Percentiles rank a stretch among this genome's conserved stretches.
These are phyloP conservation scores for Griposia aprilina DNA, from an alignment of 2,888 invertebrate species.

Conservation along the genomic window DNA sequence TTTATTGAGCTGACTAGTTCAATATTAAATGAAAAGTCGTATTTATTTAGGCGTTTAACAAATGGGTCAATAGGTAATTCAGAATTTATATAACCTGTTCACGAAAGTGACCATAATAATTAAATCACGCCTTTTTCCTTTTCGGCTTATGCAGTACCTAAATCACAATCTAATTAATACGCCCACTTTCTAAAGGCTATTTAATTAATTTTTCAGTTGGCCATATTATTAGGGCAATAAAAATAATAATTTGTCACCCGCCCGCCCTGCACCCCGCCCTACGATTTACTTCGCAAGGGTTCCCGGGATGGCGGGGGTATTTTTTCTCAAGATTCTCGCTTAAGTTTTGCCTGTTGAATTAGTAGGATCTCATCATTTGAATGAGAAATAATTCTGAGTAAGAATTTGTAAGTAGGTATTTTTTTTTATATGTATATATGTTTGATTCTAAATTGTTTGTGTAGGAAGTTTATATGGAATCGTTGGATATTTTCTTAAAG, in stretches of 20 bases:
- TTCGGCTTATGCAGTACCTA: background rate
- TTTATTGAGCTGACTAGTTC: background rate
- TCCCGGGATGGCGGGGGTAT: slow-evolving; percentile 29
- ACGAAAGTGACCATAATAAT: background rate
- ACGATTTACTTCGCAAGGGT: slow-evolving; percentile 70
- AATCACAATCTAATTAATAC: background rate
- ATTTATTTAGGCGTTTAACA: background rate
- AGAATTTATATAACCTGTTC: background rate
- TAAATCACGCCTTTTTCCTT: background rate
- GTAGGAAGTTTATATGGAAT: no score
- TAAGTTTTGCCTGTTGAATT: slow-evolving; percentile 48
- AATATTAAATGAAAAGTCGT: background rate
- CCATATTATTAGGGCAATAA: slow-evolving; percentile 79
- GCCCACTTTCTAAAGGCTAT: slow-evolving; percentile 40
- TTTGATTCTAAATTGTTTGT: no score
- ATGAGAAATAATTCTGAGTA: slow-evolving; percentile 27
- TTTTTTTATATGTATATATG: background rate
- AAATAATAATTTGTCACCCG: slow-evolving; percentile 81
- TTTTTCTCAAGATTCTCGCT: slow-evolving; percentile 48
- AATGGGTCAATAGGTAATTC: background rate
- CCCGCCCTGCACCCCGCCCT: slow-evolving; percentile 71
- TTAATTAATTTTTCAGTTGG: slow-evolving; percentile 79
- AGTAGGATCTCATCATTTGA: slow-evolving; percentile 28
- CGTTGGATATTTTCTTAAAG: no score
- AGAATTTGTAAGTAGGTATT: background rate